Conservation (phyloP, 2,113 vertebrate genomes). For the Platysternon megacephalum region DNA sequence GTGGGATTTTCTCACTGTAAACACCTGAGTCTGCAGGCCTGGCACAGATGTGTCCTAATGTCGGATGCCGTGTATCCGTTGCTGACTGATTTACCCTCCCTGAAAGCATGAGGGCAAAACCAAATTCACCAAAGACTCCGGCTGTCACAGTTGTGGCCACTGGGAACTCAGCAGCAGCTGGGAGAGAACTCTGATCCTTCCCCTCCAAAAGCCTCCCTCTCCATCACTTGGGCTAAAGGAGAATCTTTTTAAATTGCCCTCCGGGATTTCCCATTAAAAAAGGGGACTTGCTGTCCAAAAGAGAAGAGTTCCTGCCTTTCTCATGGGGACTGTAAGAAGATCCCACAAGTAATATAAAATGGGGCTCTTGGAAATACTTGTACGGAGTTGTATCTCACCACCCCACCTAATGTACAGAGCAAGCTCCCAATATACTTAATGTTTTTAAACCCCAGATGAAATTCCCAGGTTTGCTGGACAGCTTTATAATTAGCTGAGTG, state of each 20-base stretch:
- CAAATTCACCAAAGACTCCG: background rate
- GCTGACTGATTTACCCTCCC: background rate
- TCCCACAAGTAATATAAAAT: rapidly evolving
- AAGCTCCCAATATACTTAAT: background rate
- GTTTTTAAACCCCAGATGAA: background rate
- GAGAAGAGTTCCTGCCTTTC: background rate
- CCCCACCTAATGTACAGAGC: background rate
- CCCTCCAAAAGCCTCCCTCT: background rate
- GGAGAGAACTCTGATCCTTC: background rate
- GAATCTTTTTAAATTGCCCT: background rate
- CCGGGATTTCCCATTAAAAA: background rate
- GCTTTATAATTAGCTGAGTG: background rate
- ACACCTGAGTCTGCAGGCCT: rapidly evolving
- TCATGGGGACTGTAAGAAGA: background rate
- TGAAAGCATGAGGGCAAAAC: background rate
- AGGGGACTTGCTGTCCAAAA: too few species aligned
- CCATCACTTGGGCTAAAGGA: background rate
- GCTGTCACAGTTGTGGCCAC: background rate
- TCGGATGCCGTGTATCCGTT: background rate
- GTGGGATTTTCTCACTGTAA: background rate
- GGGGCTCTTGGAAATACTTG: background rate
- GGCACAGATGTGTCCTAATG: rapidly evolving
- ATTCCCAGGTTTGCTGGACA: background rate
- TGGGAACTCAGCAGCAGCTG: background rate
- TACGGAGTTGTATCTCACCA: rapidly evolving